A percentile compares a stretch with the other conserved stretches of the same genome.
phyloP scores from a whole-genome alignment of 23 tunicate species.

The Halocynthia roretzi region DNA sequence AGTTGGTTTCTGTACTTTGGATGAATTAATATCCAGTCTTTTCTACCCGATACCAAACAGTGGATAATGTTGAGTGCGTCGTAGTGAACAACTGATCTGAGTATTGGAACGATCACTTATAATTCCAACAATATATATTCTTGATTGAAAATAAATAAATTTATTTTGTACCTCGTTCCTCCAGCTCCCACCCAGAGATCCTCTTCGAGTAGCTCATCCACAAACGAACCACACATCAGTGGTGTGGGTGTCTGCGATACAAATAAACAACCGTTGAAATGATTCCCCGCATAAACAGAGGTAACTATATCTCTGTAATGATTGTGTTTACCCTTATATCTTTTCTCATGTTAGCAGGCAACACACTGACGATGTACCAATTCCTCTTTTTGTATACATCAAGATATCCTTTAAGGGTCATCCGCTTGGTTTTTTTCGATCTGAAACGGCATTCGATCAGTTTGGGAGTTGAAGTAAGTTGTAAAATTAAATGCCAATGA shows the following conservation, averaged over 20 bases:
- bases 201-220: constrained; percentile 52
- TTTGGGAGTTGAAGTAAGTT: no score
- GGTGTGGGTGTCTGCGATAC: constrained; percentile 58
- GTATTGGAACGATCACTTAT: no score
- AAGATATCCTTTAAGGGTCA: constrained; percentile 55
- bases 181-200: constrained; percentile 88
- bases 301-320: background rate
- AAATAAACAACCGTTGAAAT: background rate
- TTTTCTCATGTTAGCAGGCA: constrained; percentile 70
- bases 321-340: constrained; percentile 50
- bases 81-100: constrained; percentile 70
- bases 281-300: background rate
- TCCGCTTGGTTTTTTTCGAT: constrained; percentile 64
- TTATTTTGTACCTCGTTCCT: constrained; percentile 48
- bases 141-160: no score
- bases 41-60: constrained; percentile 76
- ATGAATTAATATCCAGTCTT: constrained; percentile 86
- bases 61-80: constrained; percentile 91
- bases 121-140: no score
- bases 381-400: constrained; percentile 42
- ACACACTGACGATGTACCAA: constrained; percentile 85
- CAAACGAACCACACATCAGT: constrained; percentile 73
- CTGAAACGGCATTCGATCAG: constrained; percentile 1
- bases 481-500: no score
- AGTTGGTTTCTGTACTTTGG: constrained; percentile 28